Base-by-base conservation (phyloP, 2,797 vertebrate species). In the Tadarida brasiliensis region DNA sequence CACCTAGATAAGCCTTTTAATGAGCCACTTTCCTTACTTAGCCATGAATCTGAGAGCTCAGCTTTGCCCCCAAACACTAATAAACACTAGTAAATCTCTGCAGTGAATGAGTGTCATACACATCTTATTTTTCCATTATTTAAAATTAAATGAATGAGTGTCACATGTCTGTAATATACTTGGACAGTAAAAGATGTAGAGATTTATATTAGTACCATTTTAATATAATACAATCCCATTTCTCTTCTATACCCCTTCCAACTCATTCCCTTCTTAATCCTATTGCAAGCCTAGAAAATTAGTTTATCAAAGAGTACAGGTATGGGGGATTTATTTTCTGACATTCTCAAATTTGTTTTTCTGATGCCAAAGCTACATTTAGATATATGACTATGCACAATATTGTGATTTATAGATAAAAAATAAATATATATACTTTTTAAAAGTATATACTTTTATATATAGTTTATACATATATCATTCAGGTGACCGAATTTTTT, bases 161-260 rank as follows among this genome's bases (percentile, higher is more conserved):
- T 44, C 7, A 44, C 39, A 44, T 44, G 39, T 44, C 39, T 44
- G 39, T 44, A 44, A 44, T 44, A 44, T 44, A 44, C 5, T 44
- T 44, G 5, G 39, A 44, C 7, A 44, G 39, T 44, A 44, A 44
- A 44, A 44, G 39, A 44, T 44, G 7, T 44, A 44, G 39, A 44
- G 5, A 44, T n/a, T n/a, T 44, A 44, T 88, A 87, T 57, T 91
- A n/a, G 12, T 24, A 24, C 19, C 88, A 87, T 57, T 91, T n/a
- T 3, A 28, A 8, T 91, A 74, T 33, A 85, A 96, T 95, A 88
- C 26, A 78, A 96, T 95, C 82, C 17, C 4, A 90, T 95, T 68
- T 91, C 26, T 80, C 61, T 7, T 91, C 8, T 82, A 51, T 1
- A 12, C 16, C 19, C n/a, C 12, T 26, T 11, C 49, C 15, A 57